Evolutionary conservation across 2,888 invertebrate genomes (phyloP).

Genomic region (Macaria notata): DNA sequence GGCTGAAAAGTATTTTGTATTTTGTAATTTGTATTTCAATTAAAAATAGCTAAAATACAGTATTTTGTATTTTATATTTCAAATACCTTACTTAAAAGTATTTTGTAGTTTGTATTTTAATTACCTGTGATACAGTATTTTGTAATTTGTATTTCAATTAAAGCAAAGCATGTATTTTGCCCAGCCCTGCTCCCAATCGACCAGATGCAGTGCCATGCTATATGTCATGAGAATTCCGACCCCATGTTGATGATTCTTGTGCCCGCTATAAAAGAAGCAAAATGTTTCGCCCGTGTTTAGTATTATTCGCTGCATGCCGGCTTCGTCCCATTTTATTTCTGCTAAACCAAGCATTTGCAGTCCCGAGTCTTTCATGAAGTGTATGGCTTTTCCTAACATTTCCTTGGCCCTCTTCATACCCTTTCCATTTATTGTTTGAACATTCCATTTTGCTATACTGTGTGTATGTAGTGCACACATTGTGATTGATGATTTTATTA

Average conservation of each 20-base stretch:
- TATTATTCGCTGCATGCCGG: neutral
- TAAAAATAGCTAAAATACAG: too few species aligned
- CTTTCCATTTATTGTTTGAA: neutral
- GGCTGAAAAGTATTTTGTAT: too few species aligned
- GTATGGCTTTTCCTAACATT: neutral
- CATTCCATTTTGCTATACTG: neutral
- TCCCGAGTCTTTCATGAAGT: neutral
- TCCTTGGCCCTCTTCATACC: neutral
- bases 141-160: too few species aligned
- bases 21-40: too few species aligned
- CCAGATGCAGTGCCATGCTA: neutral
- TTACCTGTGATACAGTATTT: too few species aligned
- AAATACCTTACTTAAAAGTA: too few species aligned
- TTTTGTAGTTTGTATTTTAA: too few species aligned
- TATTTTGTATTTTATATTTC: too few species aligned
- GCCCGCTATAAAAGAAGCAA: neutral
- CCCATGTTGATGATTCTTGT: neutral
- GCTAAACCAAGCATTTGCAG: neutral
- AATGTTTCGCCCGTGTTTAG: neutral
- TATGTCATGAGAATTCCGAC: neutral
- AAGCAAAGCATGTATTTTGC: too few species aligned
- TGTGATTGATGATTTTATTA: neutral
- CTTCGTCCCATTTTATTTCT: neutral
- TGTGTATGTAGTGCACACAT: neutral
- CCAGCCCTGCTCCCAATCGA: conserved; percentile 1